Percentiles rank a stretch among this genome's conserved stretches.
Evolutionary conservation across 2,113 vertebrate genomes (phyloP).

Genomic region (Corythoichthys haematopterus): DNA sequence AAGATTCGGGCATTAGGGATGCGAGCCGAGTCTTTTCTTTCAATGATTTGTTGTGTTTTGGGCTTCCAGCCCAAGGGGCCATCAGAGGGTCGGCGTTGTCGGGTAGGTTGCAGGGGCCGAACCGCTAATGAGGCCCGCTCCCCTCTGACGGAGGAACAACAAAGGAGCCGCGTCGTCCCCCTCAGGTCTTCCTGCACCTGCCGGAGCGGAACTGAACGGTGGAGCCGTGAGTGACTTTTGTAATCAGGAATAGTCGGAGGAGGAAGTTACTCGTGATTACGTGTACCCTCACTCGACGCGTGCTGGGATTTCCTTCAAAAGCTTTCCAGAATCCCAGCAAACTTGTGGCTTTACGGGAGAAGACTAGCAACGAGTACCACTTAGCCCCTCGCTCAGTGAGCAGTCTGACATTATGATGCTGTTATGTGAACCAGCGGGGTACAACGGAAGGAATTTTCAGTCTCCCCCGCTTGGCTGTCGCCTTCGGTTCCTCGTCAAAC

Average conservation of each 20-base stretch:
- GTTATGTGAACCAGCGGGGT: neutral
- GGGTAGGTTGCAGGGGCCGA: slow-evolving; percentile 41
- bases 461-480: neutral
- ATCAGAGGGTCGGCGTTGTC: slow-evolving; percentile 24
- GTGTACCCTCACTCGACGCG: slow-evolving; percentile 4
- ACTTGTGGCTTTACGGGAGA: neutral
- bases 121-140: slow-evolving; percentile 60
- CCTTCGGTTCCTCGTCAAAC: neutral
- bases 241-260: slow-evolving; percentile 6
- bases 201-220: slow-evolving; percentile 35
- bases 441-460: neutral
- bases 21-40: slow-evolving; percentile 56
- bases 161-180: slow-evolving; percentile 45
- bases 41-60: slow-evolving; percentile 67
- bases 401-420: neutral
- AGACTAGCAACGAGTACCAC: neutral
- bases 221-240: slow-evolving; percentile 15
- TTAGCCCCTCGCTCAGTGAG: neutral
- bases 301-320: neutral
- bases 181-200: slow-evolving; percentile 41
- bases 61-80: slow-evolving; percentile 32
- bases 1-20: slow-evolving; percentile 68
- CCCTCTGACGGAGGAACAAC: slow-evolving; percentile 62
- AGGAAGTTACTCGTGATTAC: slow-evolving; percentile 21
- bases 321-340: neutral